Evolutionary conservation across 1,140 invertebrate species (phyloP), one percentile per base, ranked within the genome.

Genomic region (Eciton burchellii): DNA sequence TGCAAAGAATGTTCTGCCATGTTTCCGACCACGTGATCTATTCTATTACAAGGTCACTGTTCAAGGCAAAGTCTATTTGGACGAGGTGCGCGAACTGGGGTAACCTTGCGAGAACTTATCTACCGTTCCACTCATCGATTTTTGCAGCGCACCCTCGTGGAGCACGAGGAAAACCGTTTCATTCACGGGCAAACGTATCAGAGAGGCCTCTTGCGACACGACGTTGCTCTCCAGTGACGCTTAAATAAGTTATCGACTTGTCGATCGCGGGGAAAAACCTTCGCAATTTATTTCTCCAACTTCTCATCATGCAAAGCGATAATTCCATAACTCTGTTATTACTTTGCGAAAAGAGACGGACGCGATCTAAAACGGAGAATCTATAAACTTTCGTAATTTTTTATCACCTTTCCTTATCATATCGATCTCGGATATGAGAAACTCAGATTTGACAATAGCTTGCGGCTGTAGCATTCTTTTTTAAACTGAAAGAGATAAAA

Each of bases 41-140:
- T 14, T 4, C 19, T 83, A 9, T 8, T 62, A 4, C 49, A 73
- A 86, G 72, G 72, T 82, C 70, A 2, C 29, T n/a, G 11, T 41
- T 77, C 12, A n/a, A 29, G 24, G 3, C 11, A 12, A 29, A 43
- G 6, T 35, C 4, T 57, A 68, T 59, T 82, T 76, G 41, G n/a
- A 56, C 14, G 49, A 84, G 43, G 9, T 29, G 8, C 6, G 47
- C 19, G 4, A n/a, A 59, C 1, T 12, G 43, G 14, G 8, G 59
- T 74, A 85, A 86, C 26, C 49, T 76, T 60, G 35, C 52, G 12
- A 24, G 49, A 59, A 29, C 49, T 83, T 73, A 83, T 59, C 60
- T 19, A 57, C 43, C 14, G n/a, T 4, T 65, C 26, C 12, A 14
- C 3, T 81, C 56, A 84, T 88, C 47, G 83, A 84, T 87, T 73